Evolutionary conservation across 1,140 invertebrate genomes (phyloP), one percentile per base, ranked within the genome.

Genomic region (Anoplolepis gracilipes): DNA sequence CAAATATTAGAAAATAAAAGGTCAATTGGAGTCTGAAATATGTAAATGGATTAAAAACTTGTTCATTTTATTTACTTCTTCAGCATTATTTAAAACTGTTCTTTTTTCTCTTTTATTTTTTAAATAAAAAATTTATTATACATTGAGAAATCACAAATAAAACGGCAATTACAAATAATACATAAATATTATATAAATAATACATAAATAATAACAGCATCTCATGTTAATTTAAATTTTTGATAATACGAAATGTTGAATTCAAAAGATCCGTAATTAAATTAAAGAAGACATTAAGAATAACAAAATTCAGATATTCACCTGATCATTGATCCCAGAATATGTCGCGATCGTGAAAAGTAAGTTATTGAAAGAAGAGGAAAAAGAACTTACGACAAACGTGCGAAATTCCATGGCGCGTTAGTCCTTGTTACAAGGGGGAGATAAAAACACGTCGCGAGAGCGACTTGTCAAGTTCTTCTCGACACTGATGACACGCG

Each of bases 401-500:
- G 91, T 92, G 61, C 92, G 93, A 72, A 94, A 93, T 87, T 95
- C 92, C 94, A 95, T 95, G 64, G 53, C 85, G 53, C 36, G 67
- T 79, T 75, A 61, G 59, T 76, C 70, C 19, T 2, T 1, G 33
- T 33, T 39, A 39, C 5, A 46, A 82, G 22, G 19, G 62, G n/a
- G 73, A 75, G 76, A 19, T 49, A 61, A 13, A 75, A 84, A 70
- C n/a, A n/a, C 28, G 39, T 64, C 19, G 73, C 42, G 76, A 76
- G 25, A 57, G 10, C 64, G 78, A n/a, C 61, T 46, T 46, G 11
- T 62, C 36, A 62, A 84, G 19, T 65, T 55, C 53, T 46, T 25
- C 57, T 69, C 42, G 42, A 79, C 77, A 77, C 69, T 92, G 36
- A 86, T 92, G 36, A 86, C 87, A 90, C 84, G 86, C 90, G 86